These are phyloP conservation scores for Lepus americanus DNA, from an alignment of 2,113 vertebrate species.

Conservation along the genomic window DNA sequence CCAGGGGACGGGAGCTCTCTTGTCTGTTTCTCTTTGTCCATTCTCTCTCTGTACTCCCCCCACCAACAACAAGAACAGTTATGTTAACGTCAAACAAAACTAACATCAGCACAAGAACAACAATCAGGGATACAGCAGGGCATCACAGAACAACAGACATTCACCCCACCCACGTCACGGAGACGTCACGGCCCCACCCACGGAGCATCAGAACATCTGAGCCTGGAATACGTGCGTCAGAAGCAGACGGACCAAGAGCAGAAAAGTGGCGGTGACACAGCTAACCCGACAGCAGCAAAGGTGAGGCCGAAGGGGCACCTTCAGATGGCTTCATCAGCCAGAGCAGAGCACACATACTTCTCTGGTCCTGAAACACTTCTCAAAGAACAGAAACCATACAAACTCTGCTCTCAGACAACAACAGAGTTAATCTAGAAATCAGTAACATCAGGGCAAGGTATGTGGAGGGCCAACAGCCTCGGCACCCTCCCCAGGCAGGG, in stretches of 20 bases:
- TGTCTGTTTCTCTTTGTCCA: too few species aligned
- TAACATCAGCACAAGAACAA: background rate
- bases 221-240: background rate
- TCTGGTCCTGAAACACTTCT: background rate
- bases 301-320: background rate
- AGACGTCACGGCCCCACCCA: background rate
- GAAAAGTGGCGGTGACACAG: background rate
- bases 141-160: background rate
- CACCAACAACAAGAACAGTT: background rate
- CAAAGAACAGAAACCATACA: background rate
- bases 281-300: rapidly evolving
- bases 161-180: background rate
- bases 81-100: background rate
- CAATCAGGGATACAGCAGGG: background rate
- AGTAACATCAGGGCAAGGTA: too few species aligned
- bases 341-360: background rate
- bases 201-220: background rate
- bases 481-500: too few species aligned
- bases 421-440: background rate
- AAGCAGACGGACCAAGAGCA: background rate
- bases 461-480: too few species aligned
- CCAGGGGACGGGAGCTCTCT: too few species aligned
- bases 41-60: too few species aligned
- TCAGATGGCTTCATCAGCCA: background rate
- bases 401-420: background rate